These are phyloP conservation scores for Lophura nycthemera DNA, from an alignment of 2,113 vertebrate genomes.

Conservation along the genomic window DNA sequence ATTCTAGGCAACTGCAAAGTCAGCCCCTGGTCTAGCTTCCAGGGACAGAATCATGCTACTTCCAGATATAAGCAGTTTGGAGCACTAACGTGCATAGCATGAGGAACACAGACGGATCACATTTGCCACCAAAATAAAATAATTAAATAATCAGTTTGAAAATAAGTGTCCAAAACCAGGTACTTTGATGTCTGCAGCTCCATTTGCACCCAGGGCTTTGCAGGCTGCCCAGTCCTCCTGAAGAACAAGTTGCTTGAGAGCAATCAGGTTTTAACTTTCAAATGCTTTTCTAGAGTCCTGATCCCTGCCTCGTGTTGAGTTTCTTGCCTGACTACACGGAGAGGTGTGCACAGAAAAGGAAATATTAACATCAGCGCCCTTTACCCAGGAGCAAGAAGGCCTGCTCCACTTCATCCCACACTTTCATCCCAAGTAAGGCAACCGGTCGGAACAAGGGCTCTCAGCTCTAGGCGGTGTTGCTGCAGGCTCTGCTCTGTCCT, in stretches of 20 bases:
- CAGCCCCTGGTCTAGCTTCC: neutral
- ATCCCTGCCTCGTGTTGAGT: fast-evolving
- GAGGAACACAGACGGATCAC: neutral
- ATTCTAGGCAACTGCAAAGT: neutral
- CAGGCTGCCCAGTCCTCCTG: neutral
- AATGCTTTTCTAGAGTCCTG: neutral
- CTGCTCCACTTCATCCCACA: conserved; percentile 23
- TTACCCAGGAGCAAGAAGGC: conserved; percentile 10
- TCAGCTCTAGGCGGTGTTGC: neutral
- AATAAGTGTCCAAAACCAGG: neutral
- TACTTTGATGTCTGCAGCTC: neutral
- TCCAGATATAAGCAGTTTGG: neutral
- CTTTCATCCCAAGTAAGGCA: neutral
- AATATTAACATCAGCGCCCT: neutral
- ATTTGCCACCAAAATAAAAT: neutral
- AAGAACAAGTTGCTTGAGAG: neutral
- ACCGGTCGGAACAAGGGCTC: neutral
- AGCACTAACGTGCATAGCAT: neutral
- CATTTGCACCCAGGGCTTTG: neutral
- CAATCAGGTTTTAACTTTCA: neutral
- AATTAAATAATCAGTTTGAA: neutral
- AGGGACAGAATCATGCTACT: neutral
- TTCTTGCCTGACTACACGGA: neutral
- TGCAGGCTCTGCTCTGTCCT: neutral
- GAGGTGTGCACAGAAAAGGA: neutral